These are phyloP conservation scores for Drosophila paracracens DNA, from an alignment of 2,888 invertebrate genomes.

Conservation along the genomic window DNA sequence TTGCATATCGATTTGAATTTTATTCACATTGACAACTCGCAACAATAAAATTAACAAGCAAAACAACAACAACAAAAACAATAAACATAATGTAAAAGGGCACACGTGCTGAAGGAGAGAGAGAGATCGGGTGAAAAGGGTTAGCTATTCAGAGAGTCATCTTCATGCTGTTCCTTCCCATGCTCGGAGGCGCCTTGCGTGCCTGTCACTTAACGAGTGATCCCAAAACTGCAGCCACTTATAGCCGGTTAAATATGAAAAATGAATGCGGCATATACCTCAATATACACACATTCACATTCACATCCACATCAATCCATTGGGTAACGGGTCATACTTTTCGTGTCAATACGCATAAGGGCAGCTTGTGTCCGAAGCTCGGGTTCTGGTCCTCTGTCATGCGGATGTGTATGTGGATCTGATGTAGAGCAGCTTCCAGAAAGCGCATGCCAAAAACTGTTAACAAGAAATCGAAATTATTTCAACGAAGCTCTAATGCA, in stretches of 20 bases:
- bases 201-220: constrained; percentile 76
- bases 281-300: constrained; percentile 30
- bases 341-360: constrained; percentile 77
- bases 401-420: constrained; percentile 36
- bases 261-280: constrained; percentile 60
- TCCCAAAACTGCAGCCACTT: constrained; percentile 58
- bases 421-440: constrained; percentile 66
- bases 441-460: constrained; percentile 61
- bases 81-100: constrained; percentile 3
- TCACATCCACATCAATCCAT: constrained; percentile 28
- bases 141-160: constrained; percentile 28
- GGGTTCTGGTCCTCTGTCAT: constrained; percentile 5
- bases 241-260: constrained; percentile 62
- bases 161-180: constrained; percentile 20
- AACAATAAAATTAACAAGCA: constrained; percentile 16
- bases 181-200: constrained; percentile 73
- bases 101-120: constrained; percentile 63
- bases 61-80: constrained; percentile 16
- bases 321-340: constrained; percentile 69
- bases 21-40: constrained; percentile 61
- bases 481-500: constrained; percentile 21
- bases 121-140: constrained; percentile 11
- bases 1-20: constrained; percentile 78
- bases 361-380: constrained; percentile 48
- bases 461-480: not conserved